Percentiles rank a stretch among this genome's conserved stretches.
These are phyloP conservation scores for Oryzias sinensis DNA, from an alignment of 2,797 vertebrate genomes.

Conservation along the genomic window DNA sequence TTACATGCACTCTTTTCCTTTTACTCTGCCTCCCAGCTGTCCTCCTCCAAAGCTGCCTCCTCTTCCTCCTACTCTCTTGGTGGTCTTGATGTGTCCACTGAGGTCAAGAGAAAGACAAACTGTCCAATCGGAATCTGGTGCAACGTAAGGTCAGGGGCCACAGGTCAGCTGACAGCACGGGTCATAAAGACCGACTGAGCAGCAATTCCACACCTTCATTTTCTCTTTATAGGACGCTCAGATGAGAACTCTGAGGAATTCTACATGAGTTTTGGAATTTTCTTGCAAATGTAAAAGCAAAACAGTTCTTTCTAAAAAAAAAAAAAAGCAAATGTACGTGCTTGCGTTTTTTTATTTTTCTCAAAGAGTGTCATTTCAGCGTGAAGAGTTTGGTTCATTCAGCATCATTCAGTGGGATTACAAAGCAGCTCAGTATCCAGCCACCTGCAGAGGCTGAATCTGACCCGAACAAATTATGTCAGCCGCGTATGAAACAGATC, in stretches of 20 bases:
- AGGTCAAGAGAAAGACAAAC: conserved; percentile 52
- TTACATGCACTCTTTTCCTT: background rate
- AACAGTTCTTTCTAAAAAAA: background rate
- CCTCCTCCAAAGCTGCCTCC: background rate
- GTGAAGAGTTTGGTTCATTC: background rate
- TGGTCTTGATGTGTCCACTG: conserved; percentile 52
- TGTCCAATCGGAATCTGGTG: conserved; percentile 54
- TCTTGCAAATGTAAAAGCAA: background rate
- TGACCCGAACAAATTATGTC: conserved; percentile 53
- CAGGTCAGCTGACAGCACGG: conserved; percentile 54
- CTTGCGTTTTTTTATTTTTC: background rate
- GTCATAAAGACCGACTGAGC: conserved; percentile 37
- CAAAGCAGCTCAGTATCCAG: conserved; percentile 12
- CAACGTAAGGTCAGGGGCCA: conserved; percentile 64
- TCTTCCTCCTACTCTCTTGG: conserved; percentile 40
- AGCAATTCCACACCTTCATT: conserved; percentile 29
- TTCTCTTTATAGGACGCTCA: conserved; percentile 39
- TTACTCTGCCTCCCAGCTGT: background rate
- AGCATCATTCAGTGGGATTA: background rate
- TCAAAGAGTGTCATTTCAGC: background rate
- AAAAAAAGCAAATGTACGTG: background rate
- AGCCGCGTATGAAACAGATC: conserved; percentile 56
- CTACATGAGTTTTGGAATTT: background rate
- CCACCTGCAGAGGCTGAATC: conserved; percentile 45
- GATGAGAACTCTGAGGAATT: background rate